Evolutionary conservation across 2,113 vertebrate genomes (phyloP), one percentile per base, ranked within the genome.

Genomic region (Alces alces): DNA sequence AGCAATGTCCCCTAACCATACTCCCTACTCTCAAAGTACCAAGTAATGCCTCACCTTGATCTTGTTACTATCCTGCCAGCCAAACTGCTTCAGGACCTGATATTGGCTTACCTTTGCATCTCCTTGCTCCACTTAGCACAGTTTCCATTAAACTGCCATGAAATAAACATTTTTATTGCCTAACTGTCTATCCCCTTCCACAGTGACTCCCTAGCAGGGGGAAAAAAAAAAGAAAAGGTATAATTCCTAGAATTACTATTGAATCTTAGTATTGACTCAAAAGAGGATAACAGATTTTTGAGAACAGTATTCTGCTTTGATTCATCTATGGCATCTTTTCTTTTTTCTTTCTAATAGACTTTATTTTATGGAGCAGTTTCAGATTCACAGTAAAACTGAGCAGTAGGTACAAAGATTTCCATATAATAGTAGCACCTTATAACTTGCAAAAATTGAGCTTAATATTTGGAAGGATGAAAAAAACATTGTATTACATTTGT

Each of bases 401-500:
- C 4, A 0, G 43, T 92, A 93, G 39, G 21, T 58, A 88, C 27
- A 64, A 8, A 80, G 13, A 93, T n/a, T 58, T 64, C 30, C 23
- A 80, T 73, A 39, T 14, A 82, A 25, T 1, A 43, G 15, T 1
- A 43, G 15, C 6, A 64, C 82, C 36, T 86, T 43, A 76, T 45
- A 80, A 27, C 66, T 55, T 92, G 15, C 3, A 95, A 95, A 96
- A 97, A 80, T 3, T 55, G 57, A 95, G 43, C 16, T 92, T 70
- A 83, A 78, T 73, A 39, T 82, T 93, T 96, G 27, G 39, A 97
- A 96, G 64, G 60, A 54, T 86, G 36, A 90, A 93, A 73, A 70
- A 85, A 76, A 83, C 5, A 73, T 4, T 43, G 1, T 39, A 78
- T 52, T 73, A 58, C 1, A 80, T 47, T 55, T 57, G 9, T 66